Percentiles rank a stretch among this genome's conserved stretches.
Conservation (phyloP, 2,113 vertebrate species). For the Rhabdornis inornatus region DNA sequence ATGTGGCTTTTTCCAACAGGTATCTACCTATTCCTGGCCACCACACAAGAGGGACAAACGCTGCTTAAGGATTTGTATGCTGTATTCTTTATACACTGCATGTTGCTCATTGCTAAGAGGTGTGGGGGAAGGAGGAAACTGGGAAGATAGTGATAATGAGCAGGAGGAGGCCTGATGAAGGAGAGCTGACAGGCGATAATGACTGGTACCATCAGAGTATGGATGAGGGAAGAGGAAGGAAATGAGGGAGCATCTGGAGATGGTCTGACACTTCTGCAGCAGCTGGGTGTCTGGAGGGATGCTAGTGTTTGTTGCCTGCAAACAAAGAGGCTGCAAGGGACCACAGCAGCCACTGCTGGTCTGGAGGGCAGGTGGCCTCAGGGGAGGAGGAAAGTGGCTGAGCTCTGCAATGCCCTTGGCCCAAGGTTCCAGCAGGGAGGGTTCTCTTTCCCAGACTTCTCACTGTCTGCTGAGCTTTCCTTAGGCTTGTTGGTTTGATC, state of each 20-base stretch:
- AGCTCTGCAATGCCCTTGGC: neutral
- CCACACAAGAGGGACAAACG: neutral
- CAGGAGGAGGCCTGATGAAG: neutral
- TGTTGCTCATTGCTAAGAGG: fast-evolving
- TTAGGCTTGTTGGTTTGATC: neutral
- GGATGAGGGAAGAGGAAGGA: neutral
- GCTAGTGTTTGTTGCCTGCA: neutral
- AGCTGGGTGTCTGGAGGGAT: neutral
- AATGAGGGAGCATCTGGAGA: neutral
- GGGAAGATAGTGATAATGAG: neutral
- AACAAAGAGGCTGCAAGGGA: neutral
- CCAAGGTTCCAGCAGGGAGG: fast-evolving
- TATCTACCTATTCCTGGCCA: neutral
- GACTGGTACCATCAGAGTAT: neutral
- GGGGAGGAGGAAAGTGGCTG: neutral
- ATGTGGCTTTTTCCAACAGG: neutral
- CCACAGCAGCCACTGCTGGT: neutral
- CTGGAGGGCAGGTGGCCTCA: too few relatives aligned
- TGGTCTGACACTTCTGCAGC: neutral
- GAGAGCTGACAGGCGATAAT: neutral
- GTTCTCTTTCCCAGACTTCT: neutral
- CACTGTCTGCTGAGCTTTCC: neutral
- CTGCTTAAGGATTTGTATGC: neutral
- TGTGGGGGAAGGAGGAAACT: neutral
- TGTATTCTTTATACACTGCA: neutral